phyloP scores from a whole-genome alignment of 2,113 vertebrate genomes.

The Saccopteryx leptura region DNA sequence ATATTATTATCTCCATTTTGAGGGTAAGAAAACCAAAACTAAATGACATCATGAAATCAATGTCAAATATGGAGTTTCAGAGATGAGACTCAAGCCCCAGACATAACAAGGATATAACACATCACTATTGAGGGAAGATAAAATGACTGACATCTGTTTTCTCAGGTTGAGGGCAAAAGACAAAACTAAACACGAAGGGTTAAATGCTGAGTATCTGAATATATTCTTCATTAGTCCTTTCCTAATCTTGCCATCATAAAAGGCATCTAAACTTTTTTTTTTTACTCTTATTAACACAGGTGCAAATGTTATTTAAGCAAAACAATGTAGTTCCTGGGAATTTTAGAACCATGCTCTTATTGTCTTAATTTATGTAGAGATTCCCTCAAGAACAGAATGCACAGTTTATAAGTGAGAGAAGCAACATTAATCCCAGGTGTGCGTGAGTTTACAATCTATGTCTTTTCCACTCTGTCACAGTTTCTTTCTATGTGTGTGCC shows the following conservation, averaged over 20 bases:
- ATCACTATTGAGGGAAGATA: background rate
- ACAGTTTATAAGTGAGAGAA: background rate
- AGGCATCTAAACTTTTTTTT: background rate
- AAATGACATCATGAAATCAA: constrained; percentile 19
- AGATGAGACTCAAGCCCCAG: background rate
- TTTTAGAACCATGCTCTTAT: background rate
- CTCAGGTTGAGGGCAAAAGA: background rate
- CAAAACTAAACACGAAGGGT: background rate
- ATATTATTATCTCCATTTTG: background rate
- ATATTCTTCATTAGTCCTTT: background rate
- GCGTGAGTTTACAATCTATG: background rate
- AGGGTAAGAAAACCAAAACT: background rate
- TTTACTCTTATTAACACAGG: background rate
- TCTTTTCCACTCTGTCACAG: background rate
- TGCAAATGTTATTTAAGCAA: background rate
- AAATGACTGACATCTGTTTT: background rate
- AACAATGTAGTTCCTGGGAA: background rate
- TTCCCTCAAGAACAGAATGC: background rate
- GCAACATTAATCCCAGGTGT: background rate
- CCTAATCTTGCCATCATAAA: background rate
- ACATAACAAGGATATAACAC: background rate
- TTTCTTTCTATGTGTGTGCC: background rate
- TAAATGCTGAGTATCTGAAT: background rate
- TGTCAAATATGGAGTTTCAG: background rate
- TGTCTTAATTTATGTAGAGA: background rate